These are phyloP conservation scores for Drymodes brunneopygia DNA, from an alignment of 2,113 vertebrate genomes.

Conservation along the genomic window DNA sequence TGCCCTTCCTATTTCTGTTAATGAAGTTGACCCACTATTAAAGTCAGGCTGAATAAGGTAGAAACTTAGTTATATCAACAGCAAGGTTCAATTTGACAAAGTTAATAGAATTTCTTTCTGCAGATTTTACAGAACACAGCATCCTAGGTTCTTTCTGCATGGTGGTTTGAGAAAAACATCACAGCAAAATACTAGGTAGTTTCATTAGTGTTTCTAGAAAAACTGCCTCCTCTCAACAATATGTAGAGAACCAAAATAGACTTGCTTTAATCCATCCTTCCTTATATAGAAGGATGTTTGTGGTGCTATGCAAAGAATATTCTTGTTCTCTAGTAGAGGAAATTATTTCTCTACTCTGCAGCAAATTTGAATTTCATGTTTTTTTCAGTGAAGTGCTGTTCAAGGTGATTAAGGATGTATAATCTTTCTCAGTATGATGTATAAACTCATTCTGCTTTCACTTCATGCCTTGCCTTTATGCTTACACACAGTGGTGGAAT, in stretches of 20 bases:
- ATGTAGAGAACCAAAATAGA: not conserved
- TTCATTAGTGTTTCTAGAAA: not conserved
- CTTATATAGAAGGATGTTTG: not conserved
- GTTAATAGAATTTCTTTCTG: conserved; percentile 11
- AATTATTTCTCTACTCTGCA: not conserved
- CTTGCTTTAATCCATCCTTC: not conserved
- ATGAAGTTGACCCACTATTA: conserved; percentile 14
- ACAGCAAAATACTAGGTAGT: not conserved
- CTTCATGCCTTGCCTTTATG: not conserved
- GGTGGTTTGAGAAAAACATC: not conserved
- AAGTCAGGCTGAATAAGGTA: not conserved
- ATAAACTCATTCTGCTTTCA: conserved; percentile 31
- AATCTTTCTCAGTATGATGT: not conserved
- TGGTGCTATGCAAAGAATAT: not conserved
- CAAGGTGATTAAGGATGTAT: conserved; percentile 32
- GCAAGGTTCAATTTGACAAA: conserved; percentile 3
- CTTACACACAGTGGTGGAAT: not conserved
- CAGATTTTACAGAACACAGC: not conserved
- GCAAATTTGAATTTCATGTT: conserved; percentile 42
- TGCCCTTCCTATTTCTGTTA: not conserved
- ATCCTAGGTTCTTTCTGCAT: not conserved
- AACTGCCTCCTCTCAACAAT: not conserved
- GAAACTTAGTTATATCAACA: not conserved
- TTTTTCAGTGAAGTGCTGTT: conserved; percentile 8
- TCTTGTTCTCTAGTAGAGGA: not conserved